Base-by-base conservation (phyloP, 2,888 invertebrate species). In the Apantesis nais region DNA sequence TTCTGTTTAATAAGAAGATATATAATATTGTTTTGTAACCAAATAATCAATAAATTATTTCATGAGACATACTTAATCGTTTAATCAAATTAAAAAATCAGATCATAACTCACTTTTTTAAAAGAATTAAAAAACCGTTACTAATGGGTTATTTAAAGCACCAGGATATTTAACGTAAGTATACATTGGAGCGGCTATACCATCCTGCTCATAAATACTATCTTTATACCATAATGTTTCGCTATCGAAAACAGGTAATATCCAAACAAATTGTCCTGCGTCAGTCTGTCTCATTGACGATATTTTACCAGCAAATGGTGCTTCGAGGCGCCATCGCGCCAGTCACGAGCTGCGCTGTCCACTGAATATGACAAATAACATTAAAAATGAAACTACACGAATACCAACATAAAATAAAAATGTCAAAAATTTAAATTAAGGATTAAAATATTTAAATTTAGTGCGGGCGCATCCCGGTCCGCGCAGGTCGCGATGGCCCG, bases 341-440 rank as follows among this genome's bases (percentile, higher is more conserved):
- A 93, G 90, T 85, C 89, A 86, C 84, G 86, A 86, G 86, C 86
- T 87, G 84, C 79, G 78, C 88, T 89, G 90, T 92, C 92, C 90
- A 88, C 87, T 90, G 90, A 90, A 93, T 93, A 94, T 95, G 94
- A 95, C 94, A 95, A 94, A 94, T 94, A 94, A 93, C 93, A 91
- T 94, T 93, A 93, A 92, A 93, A 94, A 93, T 91, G 90, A 92
- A 94, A 93, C 92, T 94, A 94, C 93, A 94, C 92, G 93, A 94
- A 93, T 93, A 94, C 94, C 90, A 94, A 94, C 94, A 93, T 94
- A 93, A 95, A 94, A 95, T 95, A 95, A 95, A 95, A 95, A 95
- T 94, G 95, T 94, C 94, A 95, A 94, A 95, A 95, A 94, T 94
- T 95, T 94, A 94, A 95, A 95, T 94, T 95, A 94, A 95, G 94